Percentiles rank a stretch among this genome's conserved stretches.
Evolutionary conservation across 1,140 invertebrate species (phyloP).

Genomic region (Muscidifurax raptorellus): DNA sequence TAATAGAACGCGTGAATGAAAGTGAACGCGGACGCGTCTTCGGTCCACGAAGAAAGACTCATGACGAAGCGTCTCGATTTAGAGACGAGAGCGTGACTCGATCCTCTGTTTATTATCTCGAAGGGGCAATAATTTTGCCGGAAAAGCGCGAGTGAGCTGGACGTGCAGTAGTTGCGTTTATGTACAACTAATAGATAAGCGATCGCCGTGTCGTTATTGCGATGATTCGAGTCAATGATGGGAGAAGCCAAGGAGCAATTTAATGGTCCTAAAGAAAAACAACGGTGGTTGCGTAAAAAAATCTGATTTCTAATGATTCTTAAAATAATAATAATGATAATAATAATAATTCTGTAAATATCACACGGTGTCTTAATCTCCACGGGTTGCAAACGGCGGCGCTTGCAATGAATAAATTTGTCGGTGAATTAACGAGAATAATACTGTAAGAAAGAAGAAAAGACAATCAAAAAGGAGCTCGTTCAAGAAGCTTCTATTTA

Average conservation of each 20-base stretch:
- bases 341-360: too few relatives aligned
- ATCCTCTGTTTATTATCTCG: neutral
- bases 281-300: too few relatives aligned
- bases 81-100: slow-evolving; percentile 10
- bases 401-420: slow-evolving; percentile 32
- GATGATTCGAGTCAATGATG: too few relatives aligned
- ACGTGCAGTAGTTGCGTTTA: neutral
- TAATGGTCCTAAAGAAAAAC: too few relatives aligned
- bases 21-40: neutral
- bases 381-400: too few relatives aligned
- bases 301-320: too few relatives aligned
- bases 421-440: slow-evolving; percentile 4
- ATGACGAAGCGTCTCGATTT: slow-evolving; percentile 30
- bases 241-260: too few relatives aligned
- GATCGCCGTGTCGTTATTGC: neutral
- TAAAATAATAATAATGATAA: too few relatives aligned
- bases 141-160: neutral
- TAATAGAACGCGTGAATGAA: slow-evolving; percentile 4
- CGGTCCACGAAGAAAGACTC: neutral
- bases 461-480: neutral
- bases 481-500: neutral
- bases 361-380: too few relatives aligned
- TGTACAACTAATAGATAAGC: neutral
- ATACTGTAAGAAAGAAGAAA: neutral
- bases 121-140: neutral